phyloP scores from a whole-genome alignment of 2,113 vertebrate genomes.

The Ctenodactylus gundi region DNA sequence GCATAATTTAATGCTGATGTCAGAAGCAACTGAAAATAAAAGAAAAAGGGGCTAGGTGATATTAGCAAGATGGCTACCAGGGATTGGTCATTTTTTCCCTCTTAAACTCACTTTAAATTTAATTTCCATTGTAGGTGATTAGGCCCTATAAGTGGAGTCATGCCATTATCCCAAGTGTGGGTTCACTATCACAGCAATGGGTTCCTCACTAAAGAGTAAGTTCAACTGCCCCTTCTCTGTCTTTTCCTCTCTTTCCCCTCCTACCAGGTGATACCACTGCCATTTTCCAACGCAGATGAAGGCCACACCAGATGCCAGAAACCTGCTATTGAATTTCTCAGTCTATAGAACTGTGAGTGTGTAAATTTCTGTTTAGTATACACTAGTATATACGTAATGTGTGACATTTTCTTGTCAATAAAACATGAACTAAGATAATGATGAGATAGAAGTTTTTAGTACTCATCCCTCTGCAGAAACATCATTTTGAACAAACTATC shows the following conservation, averaged over 20 bases:
- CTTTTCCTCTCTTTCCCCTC: neutral
- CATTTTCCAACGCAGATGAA: neutral
- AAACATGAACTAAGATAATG: neutral
- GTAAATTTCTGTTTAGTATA: neutral
- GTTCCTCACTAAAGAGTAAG: neutral
- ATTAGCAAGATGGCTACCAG: neutral
- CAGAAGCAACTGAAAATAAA: constrained; percentile 1
- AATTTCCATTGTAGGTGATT: neutral
- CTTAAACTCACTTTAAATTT: neutral
- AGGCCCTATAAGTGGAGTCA: neutral
- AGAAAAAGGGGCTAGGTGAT: neutral
- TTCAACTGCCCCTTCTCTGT: fast-evolving
- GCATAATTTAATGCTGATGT: neutral
- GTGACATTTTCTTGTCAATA: neutral
- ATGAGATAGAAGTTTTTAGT: neutral
- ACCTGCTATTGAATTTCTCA: neutral
- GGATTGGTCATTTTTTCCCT: neutral
- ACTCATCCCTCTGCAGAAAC: neutral
- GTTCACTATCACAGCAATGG: neutral
- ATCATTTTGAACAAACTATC: neutral
- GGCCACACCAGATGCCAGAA: neutral
- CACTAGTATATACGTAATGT: neutral
- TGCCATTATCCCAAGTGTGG: neutral
- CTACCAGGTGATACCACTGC: neutral
- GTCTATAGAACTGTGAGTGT: neutral